Percentiles rank a stretch among this genome's conserved stretches.
Evolutionary conservation across 2,797 vertebrate genomes (phyloP).

Genomic region (Gallinago stenura): DNA sequence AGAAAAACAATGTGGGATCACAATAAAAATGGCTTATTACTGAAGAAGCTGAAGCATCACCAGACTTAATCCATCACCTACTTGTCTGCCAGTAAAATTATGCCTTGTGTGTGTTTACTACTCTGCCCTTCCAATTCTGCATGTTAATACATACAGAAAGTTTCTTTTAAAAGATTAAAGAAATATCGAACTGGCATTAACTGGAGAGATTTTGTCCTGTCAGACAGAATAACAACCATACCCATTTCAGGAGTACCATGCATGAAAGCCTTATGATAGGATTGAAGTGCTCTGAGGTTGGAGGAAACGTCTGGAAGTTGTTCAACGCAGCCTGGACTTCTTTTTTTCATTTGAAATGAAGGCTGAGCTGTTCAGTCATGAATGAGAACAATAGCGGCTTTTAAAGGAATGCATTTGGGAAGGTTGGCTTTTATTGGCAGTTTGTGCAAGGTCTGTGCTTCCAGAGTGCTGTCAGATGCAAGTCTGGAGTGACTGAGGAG

Average conservation of each 20-base stretch:
- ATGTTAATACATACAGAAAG: not conserved
- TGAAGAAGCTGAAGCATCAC: not conserved
- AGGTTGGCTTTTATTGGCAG: conserved; percentile 66
- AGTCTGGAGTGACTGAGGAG: conserved; percentile 51
- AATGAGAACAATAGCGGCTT: conserved; percentile 75
- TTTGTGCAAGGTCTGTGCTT: conserved; percentile 39
- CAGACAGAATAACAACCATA: not conserved
- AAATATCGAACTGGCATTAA: not conserved
- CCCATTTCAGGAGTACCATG: not conserved
- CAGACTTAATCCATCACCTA: conserved; percentile 5
- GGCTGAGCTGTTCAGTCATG: conserved; percentile 50
- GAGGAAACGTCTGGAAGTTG: conserved; percentile 56
- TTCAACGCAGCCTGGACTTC: conserved; percentile 9
- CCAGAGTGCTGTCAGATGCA: conserved; percentile 57
- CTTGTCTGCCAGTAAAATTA: not conserved
- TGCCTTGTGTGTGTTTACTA: not conserved
- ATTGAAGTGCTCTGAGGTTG: not conserved
- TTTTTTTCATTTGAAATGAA: conserved; percentile 39
- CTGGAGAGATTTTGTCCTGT: not conserved
- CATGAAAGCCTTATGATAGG: not conserved
- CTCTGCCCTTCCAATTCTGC: not conserved
- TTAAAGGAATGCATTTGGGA: conserved; percentile 53
- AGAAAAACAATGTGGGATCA: not conserved
- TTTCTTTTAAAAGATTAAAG: not conserved
- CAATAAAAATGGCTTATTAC: conserved; percentile 11